These are phyloP conservation scores for Apeltes quadracus DNA, from an alignment of 2,113 vertebrate species.

Conservation along the genomic window DNA sequence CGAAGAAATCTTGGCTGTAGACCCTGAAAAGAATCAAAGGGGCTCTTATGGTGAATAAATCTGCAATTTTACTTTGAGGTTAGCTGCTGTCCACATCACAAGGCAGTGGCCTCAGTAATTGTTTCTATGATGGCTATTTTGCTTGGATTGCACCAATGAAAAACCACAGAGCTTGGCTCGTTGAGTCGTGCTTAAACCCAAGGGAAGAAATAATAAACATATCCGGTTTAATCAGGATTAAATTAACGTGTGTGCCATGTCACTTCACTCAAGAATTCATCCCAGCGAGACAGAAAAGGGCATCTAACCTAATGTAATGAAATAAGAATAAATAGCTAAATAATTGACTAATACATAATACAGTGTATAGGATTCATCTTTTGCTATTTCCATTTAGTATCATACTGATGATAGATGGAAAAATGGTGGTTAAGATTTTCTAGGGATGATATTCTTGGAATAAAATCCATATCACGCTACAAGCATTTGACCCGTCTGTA, in stretches of 20 bases:
- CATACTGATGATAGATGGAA: not conserved
- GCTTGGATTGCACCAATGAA: slow-evolving; percentile 60
- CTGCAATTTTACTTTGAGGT: slow-evolving; percentile 72
- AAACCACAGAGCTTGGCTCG: slow-evolving; percentile 38
- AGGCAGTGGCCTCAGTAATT: slow-evolving; percentile 54
- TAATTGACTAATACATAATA: slow-evolving; percentile 6
- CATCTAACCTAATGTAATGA: slow-evolving; percentile 11
- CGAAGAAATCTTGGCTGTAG: slow-evolving; percentile 7
- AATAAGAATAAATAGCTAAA: not conserved
- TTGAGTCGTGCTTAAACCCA: slow-evolving; percentile 29
- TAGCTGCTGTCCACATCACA: slow-evolving; percentile 65
- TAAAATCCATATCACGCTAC: not conserved
- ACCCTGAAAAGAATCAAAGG: slow-evolving; percentile 48
- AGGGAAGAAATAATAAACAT: slow-evolving; percentile 65
- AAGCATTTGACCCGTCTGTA: slow-evolving; percentile 9
- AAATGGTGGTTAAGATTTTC: not conserved
- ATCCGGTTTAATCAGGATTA: slow-evolving; percentile 53
- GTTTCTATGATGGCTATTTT: slow-evolving; percentile 69
- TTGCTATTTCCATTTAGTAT: not conserved
- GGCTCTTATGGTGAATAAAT: slow-evolving; percentile 57
- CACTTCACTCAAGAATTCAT: slow-evolving; percentile 19
- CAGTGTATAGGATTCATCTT: slow-evolving; percentile 7
- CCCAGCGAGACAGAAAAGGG: slow-evolving; percentile 14
- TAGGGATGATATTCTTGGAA: not conserved
- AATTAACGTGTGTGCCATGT: slow-evolving; percentile 29